A percentile compares a stretch with the other conserved stretches of the same genome.
Evolutionary conservation across 2,888 invertebrate genomes (phyloP).

Genomic region (Drosophila eohydei): DNA sequence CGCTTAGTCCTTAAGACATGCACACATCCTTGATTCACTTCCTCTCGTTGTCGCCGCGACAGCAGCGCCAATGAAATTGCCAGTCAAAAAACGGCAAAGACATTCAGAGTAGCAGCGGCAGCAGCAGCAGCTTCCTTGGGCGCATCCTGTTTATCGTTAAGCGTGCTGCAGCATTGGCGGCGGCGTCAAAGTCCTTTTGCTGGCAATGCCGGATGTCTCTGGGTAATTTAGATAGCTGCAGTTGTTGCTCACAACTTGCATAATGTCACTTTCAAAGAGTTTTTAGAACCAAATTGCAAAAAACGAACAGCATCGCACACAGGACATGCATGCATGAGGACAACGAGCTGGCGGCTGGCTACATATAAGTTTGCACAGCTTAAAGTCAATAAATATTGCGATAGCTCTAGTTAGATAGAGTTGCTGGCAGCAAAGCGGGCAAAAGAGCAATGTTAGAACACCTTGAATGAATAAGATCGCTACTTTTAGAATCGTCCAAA

Average conservation of each 20-base stretch:
- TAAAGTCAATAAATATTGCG: slow-evolving; percentile 40
- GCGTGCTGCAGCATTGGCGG: slow-evolving; percentile 35
- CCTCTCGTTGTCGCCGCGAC: slow-evolving; percentile 56
- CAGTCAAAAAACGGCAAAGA: slow-evolving; percentile 49
- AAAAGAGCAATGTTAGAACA: neutral
- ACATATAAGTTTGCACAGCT: slow-evolving; percentile 18
- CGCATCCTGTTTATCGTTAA: slow-evolving; percentile 76
- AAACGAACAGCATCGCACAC: slow-evolving; percentile 34
- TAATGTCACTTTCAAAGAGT: slow-evolving; percentile 73
- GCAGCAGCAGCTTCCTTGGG: slow-evolving; percentile 57
- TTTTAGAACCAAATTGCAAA: slow-evolving; percentile 50
- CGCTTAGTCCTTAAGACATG: slow-evolving; percentile 38
- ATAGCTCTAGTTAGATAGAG: slow-evolving; percentile 10
- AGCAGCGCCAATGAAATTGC: slow-evolving; percentile 69
- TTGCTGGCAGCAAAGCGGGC: neutral
- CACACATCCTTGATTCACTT: slow-evolving; percentile 53
- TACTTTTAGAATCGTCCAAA: no score
- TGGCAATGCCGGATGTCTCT: slow-evolving; percentile 74
- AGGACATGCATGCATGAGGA: slow-evolving; percentile 45
- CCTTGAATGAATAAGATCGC: neutral
- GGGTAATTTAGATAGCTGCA: slow-evolving; percentile 81
- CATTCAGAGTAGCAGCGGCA: slow-evolving; percentile 21
- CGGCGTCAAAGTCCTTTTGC: slow-evolving; percentile 48
- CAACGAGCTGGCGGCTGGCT: neutral
- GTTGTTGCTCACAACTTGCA: slow-evolving; percentile 71